Evolutionary conservation across 2,797 vertebrate genomes (phyloP).

Genomic region (Heliangelus exortis): DNA sequence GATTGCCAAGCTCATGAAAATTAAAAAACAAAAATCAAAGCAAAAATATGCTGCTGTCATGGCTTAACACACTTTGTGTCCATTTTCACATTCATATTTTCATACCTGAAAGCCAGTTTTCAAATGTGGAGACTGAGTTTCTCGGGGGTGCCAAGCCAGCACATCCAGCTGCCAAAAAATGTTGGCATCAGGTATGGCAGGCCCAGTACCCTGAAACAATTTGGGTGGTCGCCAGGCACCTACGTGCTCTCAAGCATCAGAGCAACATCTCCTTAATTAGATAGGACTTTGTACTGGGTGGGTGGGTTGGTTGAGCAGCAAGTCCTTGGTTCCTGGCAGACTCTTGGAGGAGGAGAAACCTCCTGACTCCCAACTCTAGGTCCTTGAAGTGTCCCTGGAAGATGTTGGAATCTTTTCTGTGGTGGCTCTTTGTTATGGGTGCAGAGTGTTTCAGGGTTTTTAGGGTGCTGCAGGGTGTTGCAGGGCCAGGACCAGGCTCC

Average conservation of each 20-base stretch:
- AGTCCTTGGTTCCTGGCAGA: background rate
- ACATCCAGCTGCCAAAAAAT: background rate
- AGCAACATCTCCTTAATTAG: background rate
- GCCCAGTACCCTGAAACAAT: background rate
- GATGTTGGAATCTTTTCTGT: background rate
- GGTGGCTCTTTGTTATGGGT: accelerated
- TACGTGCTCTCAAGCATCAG: background rate
- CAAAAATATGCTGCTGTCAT: background rate
- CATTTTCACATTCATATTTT: background rate
- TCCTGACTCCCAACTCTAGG: background rate
- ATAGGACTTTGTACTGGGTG: background rate
- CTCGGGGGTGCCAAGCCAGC: background rate
- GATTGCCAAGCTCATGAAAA: background rate
- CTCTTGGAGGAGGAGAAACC: background rate
- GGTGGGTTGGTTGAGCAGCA: background rate
- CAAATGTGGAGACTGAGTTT: background rate
- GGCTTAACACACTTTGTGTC: background rate
- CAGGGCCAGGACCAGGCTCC: background rate
- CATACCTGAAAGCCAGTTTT: background rate
- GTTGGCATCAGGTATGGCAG: background rate
- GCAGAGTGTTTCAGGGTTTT: too few relatives aligned
- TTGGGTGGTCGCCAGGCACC: background rate
- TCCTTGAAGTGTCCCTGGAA: background rate
- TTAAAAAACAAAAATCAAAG: background rate
- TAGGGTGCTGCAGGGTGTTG: accelerated